Conservation (phyloP, 2,113 vertebrate species). For the Pelvicachromis taeniatus region DNA sequence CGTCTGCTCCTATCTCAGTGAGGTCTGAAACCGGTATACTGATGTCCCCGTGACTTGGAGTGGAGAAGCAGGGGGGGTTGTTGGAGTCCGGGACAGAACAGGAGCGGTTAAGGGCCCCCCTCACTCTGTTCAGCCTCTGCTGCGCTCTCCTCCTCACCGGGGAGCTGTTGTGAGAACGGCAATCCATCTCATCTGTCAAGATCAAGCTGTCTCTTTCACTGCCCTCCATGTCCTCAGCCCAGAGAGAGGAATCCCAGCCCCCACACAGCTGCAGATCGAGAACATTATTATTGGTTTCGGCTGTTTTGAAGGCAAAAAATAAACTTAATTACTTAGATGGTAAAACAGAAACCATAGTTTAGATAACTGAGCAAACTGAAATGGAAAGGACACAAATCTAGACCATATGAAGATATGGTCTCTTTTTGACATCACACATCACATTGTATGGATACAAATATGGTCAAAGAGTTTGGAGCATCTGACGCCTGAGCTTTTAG, state of each 20-base stretch:
- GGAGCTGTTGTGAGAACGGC: slow-evolving; percentile 68
- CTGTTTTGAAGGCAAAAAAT: not conserved
- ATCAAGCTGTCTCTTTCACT: slow-evolving; percentile 18
- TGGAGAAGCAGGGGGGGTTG: slow-evolving; percentile 63
- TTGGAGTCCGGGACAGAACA: slow-evolving; percentile 78
- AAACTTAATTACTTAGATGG: not conserved
- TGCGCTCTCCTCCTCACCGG: slow-evolving; percentile 60
- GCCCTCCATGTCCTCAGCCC: slow-evolving; percentile 59
- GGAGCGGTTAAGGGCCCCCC: slow-evolving; percentile 72
- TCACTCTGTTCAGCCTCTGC: slow-evolving; percentile 51
- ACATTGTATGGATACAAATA: not conserved
- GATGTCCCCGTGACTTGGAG: slow-evolving; percentile 59
- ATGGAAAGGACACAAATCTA: not conserved
- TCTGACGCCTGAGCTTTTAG: not conserved
- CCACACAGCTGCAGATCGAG: slow-evolving; percentile 37
- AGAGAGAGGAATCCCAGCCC: slow-evolving; percentile 63
- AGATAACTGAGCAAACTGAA: not conserved
- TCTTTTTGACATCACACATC: not conserved
- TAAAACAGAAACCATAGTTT: not conserved
- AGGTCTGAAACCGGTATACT: slow-evolving; percentile 69
- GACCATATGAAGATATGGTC: not conserved
- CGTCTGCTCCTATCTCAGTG: slow-evolving; percentile 69
- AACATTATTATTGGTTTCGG: not conserved
- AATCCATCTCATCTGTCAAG: slow-evolving; percentile 54
- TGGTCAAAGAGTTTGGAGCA: not conserved